Base-by-base conservation (phyloP, 2,113 vertebrate genomes). In the Myanophis thanlyinensis region DNA sequence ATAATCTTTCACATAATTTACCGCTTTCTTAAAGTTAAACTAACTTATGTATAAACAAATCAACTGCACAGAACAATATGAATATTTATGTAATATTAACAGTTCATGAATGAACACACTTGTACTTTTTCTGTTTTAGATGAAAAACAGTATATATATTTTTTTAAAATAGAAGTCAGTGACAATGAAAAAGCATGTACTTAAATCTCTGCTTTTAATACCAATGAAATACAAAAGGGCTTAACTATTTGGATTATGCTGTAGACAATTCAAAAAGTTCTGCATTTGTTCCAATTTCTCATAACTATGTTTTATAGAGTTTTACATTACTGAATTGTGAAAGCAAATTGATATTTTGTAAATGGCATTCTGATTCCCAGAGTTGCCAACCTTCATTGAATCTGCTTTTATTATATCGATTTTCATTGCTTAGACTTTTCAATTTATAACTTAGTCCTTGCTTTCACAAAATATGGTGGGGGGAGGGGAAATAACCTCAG, bases 351-450 rank as follows among this genome's bases (percentile, higher is more conserved):
- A 90, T 80, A 97, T 95, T 93, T 87, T 91, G 96, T 44, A 53
- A 35, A 94, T 93, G 93, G 67, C 54, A 87, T 49, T 89, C 88
- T 46, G 94, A 90, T 91, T 95, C 95, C 93, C 94, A 87, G 94
- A 95, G 94, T 95, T 95, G 92, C 96, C 96, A 89, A 94, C 91
- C 87, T 94, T 96, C 25, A 94, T 94, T 94, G 88, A 94, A 95
- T 95, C 15, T 95, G 93, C 95, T 96, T 95, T 51, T 22, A 92
- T 94, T 95, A 94, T 96, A 91, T 90, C 91, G 84, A 91, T 80
- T 92, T 93, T 96, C 92, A 95, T 95, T 94, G 93, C 88, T 91
- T 87, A 94, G 92, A 48, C 59, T 93, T 95, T 91, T 93, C 47
- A 40, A 27, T 52, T 62, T 80, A 51, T 52, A 84, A 51, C 84